Base-by-base conservation (phyloP, 2,888 invertebrate species). In the Erynnis tages region DNA sequence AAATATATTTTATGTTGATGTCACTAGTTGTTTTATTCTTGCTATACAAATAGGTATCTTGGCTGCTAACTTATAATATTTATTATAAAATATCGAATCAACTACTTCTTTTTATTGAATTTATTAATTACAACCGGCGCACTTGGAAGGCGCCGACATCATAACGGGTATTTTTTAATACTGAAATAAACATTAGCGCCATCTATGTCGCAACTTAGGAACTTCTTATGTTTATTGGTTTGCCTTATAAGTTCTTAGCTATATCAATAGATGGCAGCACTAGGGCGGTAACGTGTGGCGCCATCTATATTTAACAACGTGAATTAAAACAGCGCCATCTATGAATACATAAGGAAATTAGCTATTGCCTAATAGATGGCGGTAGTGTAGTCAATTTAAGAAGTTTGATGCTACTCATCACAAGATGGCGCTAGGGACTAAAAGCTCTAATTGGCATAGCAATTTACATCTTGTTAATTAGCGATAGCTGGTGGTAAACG, bases 291-390 rank as follows among this genome's bases (percentile, higher is more conserved):
- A 4, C 2, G 7, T 19, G 1, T 7, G 7, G 11, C 40, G 48
- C 6, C 40, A 49, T 41, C 40, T 49, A 17, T 25, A 17, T 11
- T 25, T 30, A 10, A 23, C 6, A 25, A n/a, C 32, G 2, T 7
- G 32, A 10, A 5, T 2, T 5, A 7, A n/a, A 5, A 29, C 2
- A 41, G 7, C 14, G 30, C 11, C 25, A 32, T 41, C 37, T 40
- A 21, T 37, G 6, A 21, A 21, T 1, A 10, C 2, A 14, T 30
- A 14, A 16, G 1, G 13, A 10, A 8, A n/a, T 46, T 21, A n/a
- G 19, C 59, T 57, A 58, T 16, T 58, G 4, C 2, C 13, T 4
- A 40, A 34, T 11, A 61, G 61, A 57, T 58, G 58, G 55, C 59
- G 29, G 2, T 25, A 45, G 2, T 5, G 6, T 7, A 2, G 13